Evolutionary conservation across 2,797 vertebrate species (phyloP), one percentile per base, ranked within the genome.

Genomic region (Dermochelys coriacea): DNA sequence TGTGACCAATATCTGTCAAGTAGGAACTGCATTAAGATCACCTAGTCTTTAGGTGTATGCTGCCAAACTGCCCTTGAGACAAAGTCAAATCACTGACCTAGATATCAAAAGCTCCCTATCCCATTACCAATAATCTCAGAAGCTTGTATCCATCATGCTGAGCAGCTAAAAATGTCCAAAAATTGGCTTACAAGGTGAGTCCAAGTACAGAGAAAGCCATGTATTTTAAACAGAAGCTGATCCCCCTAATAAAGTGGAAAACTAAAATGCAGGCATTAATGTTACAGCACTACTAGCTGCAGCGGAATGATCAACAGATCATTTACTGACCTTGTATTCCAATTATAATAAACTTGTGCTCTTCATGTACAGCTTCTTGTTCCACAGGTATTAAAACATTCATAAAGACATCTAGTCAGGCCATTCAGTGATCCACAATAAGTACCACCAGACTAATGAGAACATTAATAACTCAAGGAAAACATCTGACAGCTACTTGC

Each of bases 361-460:
- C 84, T 25, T 92, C 80, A n/a, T 79, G 64, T 91, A 93, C 87
- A 96, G 90, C 75, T 91, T 86, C 87, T 91, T 94, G 81, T 92
- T 96, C 90, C 94, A 94, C 89, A 94, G 87, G 87, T 94, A 96
- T 90, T 91, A 90, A 96, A 94, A 96, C 96, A 96, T 94, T 96
- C 95, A 94, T 90, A 91, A 93, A 87, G 89, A 94, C 87, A 95
- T 78, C 80, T 47, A 93, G 87, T 88, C 95, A 92, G 96, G 93
- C 87, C 93, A 93, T 85, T 92, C 84, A 94, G 93, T 4, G 54
- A 88, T 87, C 90, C 90, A 93, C 82, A 94, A 49, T 79, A 93
- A 96, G 89, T 91, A 83, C 90, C 54, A 81, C 90, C 15, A 16
- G 2, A 61, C 96, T 94, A 97, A 96, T 71, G 90, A 96, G 75